Conservation (phyloP, 1,140 invertebrate genomes). For the Drosophila seguyi region DNA sequence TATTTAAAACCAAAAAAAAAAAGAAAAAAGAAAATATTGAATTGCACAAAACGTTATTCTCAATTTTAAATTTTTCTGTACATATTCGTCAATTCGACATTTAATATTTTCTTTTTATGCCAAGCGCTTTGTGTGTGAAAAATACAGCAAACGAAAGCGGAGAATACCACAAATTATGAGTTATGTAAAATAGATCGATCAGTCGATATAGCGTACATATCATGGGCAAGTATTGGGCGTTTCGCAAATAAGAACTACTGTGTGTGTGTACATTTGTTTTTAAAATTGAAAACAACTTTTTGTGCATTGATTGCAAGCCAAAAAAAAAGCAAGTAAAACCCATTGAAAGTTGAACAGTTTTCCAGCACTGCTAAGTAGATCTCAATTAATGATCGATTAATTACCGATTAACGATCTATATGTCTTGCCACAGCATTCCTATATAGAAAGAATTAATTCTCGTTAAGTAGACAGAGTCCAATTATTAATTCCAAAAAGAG, state of each 20-base stretch:
- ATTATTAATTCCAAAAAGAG: constrained; percentile 40
- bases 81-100: constrained; percentile 66
- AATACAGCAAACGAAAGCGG: constrained; percentile 34
- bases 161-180: constrained; percentile 47
- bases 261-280: constrained; percentile 82
- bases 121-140: constrained; percentile 37
- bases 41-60: constrained; percentile 85
- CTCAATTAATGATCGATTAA: constrained; percentile 20
- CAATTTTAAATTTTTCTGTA: constrained; percentile 84
- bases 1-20: not conserved
- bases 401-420: constrained; percentile 14
- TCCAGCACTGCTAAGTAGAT: constrained; percentile 23
- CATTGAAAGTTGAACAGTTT: constrained; percentile 30
- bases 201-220: constrained; percentile 56
- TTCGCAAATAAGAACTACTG: constrained; percentile 22
- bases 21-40: constrained; percentile 82
- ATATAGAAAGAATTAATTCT: constrained; percentile 29
- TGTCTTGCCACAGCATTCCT: constrained; percentile 18
- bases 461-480: constrained; percentile 30
- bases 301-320: constrained; percentile 77
- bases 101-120: constrained; percentile 82
- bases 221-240: constrained; percentile 61
- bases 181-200: constrained; percentile 37
- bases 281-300: constrained; percentile 85
- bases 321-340: constrained; percentile 28